Evolutionary conservation across 2,797 vertebrate genomes (phyloP).

Genomic region (Chromis chromis): DNA sequence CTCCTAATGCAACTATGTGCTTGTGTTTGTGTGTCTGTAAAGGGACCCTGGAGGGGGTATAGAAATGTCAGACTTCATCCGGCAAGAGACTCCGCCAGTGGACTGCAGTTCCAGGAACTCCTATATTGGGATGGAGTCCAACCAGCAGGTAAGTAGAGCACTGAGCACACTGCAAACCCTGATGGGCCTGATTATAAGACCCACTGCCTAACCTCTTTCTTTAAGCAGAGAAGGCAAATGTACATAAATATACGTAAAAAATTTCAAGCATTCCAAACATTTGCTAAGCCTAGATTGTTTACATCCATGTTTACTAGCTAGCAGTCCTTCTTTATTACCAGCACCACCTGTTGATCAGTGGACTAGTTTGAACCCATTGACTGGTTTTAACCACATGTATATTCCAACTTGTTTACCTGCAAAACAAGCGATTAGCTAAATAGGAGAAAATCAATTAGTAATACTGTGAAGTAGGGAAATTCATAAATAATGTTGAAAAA

Average conservation of each 20-base stretch:
- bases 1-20: conserved; percentile 40
- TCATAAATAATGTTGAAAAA: too few species aligned
- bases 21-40: conserved; percentile 61
- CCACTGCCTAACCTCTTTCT: too few species aligned
- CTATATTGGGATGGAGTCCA: conserved; percentile 93
- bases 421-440: background rate
- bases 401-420: background rate
- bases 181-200: background rate
- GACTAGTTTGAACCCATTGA: too few species aligned
- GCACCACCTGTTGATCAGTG: too few species aligned
- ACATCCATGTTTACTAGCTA: too few species aligned
- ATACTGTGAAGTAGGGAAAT: background rate
- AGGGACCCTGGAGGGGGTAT: conserved; percentile 99
- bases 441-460: background rate
- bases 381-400: too few species aligned
- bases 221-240: too few species aligned
- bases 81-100: conserved; percentile 96
- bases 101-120: conserved; percentile 99
- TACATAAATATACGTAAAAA: background rate
- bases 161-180: background rate
- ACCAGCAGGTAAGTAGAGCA: conserved; percentile 88
- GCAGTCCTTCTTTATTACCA: too few species aligned
- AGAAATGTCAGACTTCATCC: conserved; percentile 96
- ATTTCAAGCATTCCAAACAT: background rate
- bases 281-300: too few species aligned